Evolutionary conservation across 2,797 vertebrate species (phyloP), one percentile per base, ranked within the genome.

Genomic region (Melanotaenia boesemani): DNA sequence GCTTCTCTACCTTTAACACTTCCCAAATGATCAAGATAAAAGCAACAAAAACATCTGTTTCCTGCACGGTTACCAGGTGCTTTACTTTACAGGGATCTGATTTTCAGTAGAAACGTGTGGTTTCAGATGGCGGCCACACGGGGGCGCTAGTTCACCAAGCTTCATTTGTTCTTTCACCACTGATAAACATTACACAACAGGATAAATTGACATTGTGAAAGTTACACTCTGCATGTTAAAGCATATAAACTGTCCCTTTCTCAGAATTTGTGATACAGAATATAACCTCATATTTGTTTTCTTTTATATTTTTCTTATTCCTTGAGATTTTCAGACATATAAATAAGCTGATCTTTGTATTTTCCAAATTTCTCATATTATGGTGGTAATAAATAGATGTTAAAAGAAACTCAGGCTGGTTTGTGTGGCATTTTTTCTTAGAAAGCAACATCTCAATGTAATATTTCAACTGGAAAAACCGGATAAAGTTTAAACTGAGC

Each of bases 311-410:
- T 94, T 95, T 94, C 91, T 91, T 95, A 94, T 93, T 91, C 85
- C 89, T 92, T 61, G 36, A 93, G 86, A 91, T 91, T 92, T 93
- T 94, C 91, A 91, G 86, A 93, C 92, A 71, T 94, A 93, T 93
- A 93, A 94, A 94, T 93, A 92, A 94, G 88, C 92, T 90, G 93
- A 94, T 94, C 93, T 95, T 95, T 95, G 94, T 95, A 95, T 94
- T 95, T 94, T 95, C 93, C 94, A 95, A 94, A 94, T 94, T 94
- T 93, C 91, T 95, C 93, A 94, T 95, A 93, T 93, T 93, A 93
- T 91, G 92, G 92, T 95, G 93, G 92, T 95, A 95, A 94, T 95
- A 95, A 95, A 95, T 95, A 94, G 93, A 86, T 95, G 94, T 94
- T 91, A 90, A 94, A 91, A 92, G 79, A 89, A 80, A 56, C 4